These are phyloP conservation scores for Pan paniscus DNA, from an alignment of 2,113 vertebrate species.

Conservation along the genomic window DNA sequence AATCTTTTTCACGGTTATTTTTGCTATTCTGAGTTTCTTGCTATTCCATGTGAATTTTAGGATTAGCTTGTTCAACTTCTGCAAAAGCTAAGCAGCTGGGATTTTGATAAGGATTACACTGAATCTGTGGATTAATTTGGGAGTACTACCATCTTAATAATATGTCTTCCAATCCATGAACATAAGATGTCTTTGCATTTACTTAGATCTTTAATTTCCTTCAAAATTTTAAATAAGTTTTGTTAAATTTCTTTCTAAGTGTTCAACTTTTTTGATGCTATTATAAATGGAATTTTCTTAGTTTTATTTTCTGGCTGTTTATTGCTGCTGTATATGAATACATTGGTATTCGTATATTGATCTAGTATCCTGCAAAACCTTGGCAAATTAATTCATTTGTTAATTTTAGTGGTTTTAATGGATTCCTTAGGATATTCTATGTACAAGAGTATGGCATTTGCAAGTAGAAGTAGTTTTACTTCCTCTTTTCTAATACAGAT, in stretches of 20 bases:
- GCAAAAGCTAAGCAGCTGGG: background rate
- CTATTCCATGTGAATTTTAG: background rate
- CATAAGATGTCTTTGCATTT: background rate
- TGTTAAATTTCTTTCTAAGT: background rate
- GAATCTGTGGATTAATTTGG: background rate
- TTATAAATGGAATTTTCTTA: background rate
- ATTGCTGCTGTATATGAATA: background rate
- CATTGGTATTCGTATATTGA: background rate
- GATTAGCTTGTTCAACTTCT: background rate
- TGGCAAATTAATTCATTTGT: background rate
- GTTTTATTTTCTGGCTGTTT: background rate
- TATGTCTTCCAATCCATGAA: background rate
- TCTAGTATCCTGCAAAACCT: background rate
- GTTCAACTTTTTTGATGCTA: background rate
- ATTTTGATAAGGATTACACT: background rate
- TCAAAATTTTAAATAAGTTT: background rate
- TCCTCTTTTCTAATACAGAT: background rate
- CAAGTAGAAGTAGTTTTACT: background rate
- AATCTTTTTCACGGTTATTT: background rate
- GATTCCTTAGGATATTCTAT: background rate
- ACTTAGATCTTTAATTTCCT: background rate
- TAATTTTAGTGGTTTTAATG: slow-evolving; percentile 32
- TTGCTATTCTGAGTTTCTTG: background rate
- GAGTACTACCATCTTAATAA: background rate
- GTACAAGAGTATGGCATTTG: background rate